A percentile compares a stretch with the other conserved stretches of the same genome.
Conservation (phyloP, 1,140 invertebrate genomes). For the Phocides pigmalion region DNA sequence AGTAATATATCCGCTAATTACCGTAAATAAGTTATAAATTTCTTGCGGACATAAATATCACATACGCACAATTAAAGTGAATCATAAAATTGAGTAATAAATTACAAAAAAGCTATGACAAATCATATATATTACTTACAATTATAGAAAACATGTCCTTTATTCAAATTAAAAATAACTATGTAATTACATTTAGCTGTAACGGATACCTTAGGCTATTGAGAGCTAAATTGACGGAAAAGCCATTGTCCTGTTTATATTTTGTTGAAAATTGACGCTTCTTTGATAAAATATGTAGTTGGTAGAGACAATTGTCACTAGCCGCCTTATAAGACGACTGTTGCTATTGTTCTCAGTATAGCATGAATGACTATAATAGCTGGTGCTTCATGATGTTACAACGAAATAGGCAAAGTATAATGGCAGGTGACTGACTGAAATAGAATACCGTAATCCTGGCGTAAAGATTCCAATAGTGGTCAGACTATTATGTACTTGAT, state of each 20-base stretch:
- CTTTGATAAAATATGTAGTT: slow-evolving; percentile 35
- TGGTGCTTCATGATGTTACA: slow-evolving; percentile 28
- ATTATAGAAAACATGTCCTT: slow-evolving; percentile 3
- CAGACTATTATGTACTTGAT: not conserved
- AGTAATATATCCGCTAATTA: slow-evolving; percentile 20
- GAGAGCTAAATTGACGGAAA: slow-evolving; percentile 31
- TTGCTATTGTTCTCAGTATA: slow-evolving; percentile 25
- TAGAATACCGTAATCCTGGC: slow-evolving; percentile 13
- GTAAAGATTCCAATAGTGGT: not conserved
- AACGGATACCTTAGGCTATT: slow-evolving; percentile 4
- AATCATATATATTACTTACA: not conserved
- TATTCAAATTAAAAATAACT: slow-evolving; percentile 18
- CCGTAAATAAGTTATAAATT: slow-evolving; percentile 26
- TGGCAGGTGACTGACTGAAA: slow-evolving; percentile 34
- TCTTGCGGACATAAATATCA: slow-evolving; percentile 9
- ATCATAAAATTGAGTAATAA: slow-evolving; percentile 27
- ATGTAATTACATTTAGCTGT: slow-evolving; percentile 11
- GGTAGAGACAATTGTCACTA: slow-evolving; percentile 24
- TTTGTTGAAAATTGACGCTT: slow-evolving; percentile 31
- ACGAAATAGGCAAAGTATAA: slow-evolving; percentile 31
- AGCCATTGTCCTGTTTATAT: slow-evolving; percentile 30
- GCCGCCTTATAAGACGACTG: slow-evolving; percentile 26
- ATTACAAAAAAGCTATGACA: slow-evolving; percentile 13
- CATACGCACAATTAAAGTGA: slow-evolving; percentile 10
- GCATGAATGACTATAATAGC: slow-evolving; percentile 33